phyloP scores from a whole-genome alignment of 1,140 invertebrate species.

The Solenopsis fugax region DNA sequence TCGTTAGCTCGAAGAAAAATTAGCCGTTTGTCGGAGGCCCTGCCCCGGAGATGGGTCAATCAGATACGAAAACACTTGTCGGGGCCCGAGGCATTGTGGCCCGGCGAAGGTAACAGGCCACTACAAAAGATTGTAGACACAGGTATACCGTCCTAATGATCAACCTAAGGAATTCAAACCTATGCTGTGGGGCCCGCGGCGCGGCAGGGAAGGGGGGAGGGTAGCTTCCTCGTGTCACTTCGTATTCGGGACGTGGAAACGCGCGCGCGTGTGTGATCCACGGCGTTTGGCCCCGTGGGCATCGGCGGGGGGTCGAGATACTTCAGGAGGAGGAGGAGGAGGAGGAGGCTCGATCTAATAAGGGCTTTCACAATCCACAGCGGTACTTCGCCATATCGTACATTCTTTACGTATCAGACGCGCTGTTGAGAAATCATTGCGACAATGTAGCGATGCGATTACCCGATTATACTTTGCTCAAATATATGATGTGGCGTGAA shows the following conservation, averaged over 20 bases:
- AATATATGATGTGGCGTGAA: not conserved
- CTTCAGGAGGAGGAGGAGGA: too few relatives aligned
- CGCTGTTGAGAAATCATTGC: not conserved
- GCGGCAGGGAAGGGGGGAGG: too few relatives aligned
- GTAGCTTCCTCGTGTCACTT: slow-evolving; percentile 62
- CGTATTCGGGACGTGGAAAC: slow-evolving; percentile 27
- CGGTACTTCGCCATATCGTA: not conserved
- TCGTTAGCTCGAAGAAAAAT: slow-evolving; percentile 84
- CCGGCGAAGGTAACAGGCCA: slow-evolving; percentile 78
- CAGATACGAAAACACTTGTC: slow-evolving; percentile 85
- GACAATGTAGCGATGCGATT: not conserved
- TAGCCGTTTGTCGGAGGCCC: slow-evolving; percentile 80
- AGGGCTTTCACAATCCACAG: not conserved
- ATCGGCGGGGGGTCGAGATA: slow-evolving; percentile 5
- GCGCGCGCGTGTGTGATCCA: slow-evolving; percentile 7
- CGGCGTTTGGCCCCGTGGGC: slow-evolving; percentile 1
- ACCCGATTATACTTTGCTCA: not conserved
- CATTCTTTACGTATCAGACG: not conserved
- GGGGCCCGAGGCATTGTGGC: slow-evolving; percentile 77
- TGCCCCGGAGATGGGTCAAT: slow-evolving; percentile 83
- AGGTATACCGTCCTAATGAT: slow-evolving; percentile 84
- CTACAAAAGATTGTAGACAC: slow-evolving; percentile 79
- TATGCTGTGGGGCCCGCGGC: slow-evolving; percentile 28
- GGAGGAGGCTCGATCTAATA: slow-evolving; percentile 27
- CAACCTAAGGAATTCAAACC: slow-evolving; percentile 72